Evolutionary conservation across 2,797 vertebrate genomes (phyloP), one percentile per base, ranked within the genome.

Genomic region (Typhlichthys eigenmanni): DNA sequence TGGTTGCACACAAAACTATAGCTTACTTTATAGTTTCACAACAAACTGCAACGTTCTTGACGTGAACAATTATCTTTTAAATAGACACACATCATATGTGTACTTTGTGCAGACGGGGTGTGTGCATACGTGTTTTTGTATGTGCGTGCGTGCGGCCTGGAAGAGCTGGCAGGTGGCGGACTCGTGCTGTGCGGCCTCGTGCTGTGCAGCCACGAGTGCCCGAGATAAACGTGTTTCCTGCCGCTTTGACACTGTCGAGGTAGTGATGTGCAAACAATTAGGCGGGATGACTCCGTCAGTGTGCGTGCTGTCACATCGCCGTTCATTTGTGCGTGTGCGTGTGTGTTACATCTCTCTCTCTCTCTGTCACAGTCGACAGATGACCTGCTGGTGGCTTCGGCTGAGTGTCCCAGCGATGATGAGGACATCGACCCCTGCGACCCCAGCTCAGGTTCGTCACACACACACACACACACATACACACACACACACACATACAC

Each of bases 371-470:
- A 96, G 96, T 92, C 92, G 54, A 90, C 95, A 46, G 97, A 99
- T 83, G 97, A 99, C 88, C 88, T 99, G 86, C 92, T 99, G 87
- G 97, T 99, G 90, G 97, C 97, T 13, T 99, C 97, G 0, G 97
- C 97, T 24, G 97, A 99, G 88, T 99, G 97, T 90, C 96, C 97
- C 46, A 99, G 95, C 0, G 97, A 99, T 62, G 97, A 99, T 0
- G 97, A 99, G 92, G 97, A 99, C 87, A 97, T 98, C 62, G 97
- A 98, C 91, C 96, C 96, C 64, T 99, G 97, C 92, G 97, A 99
- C 93, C 95, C 96, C 76, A 98, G 96, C 90, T 99, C 97, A 97
- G 97, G 97, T 98, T 92, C 95, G 95, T 55, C 38, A 29, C 16
- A 10, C 19, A 38, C 17, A 10, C 6, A 6, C 14, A 24, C 29